These are phyloP conservation scores for Saccopteryx bilineata DNA, from an alignment of 2,113 vertebrate species.

Conservation along the genomic window DNA sequence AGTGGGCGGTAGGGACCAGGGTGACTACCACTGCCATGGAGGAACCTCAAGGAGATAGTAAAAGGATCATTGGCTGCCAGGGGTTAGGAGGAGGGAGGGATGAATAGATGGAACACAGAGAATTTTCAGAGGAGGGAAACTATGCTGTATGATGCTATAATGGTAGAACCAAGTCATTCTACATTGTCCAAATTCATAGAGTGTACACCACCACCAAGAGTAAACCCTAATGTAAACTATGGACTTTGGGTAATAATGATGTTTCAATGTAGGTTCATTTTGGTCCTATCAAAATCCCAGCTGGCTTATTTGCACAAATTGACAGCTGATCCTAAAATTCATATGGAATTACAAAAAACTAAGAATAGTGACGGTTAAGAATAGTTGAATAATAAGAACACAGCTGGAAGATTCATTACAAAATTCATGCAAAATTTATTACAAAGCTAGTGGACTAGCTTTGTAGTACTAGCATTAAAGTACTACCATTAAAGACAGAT, in stretches of 20 bases:
- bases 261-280: background rate
- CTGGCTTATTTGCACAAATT: constrained; percentile 9
- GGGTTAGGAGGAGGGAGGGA: background rate
- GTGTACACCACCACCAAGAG: background rate
- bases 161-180: background rate
- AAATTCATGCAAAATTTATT: background rate
- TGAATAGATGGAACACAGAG: background rate
- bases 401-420: background rate
- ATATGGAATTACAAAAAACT: background rate
- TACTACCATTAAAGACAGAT: constrained; percentile 1
- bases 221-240: background rate
- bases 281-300: background rate
- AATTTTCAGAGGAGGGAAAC: background rate
- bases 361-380: background rate
- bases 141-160: background rate
- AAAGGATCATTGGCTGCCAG: background rate
- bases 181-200: background rate
- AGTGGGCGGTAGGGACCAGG: too few relatives aligned
- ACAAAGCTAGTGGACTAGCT: background rate
- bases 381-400: background rate
- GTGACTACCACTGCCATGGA: background rate
- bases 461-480: constrained; percentile 11
- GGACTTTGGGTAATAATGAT: background rate
- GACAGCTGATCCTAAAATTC: constrained; percentile 46
- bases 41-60: background rate